phyloP scores from a whole-genome alignment of 1,140 invertebrate species.

The Phocides pigmalion region DNA sequence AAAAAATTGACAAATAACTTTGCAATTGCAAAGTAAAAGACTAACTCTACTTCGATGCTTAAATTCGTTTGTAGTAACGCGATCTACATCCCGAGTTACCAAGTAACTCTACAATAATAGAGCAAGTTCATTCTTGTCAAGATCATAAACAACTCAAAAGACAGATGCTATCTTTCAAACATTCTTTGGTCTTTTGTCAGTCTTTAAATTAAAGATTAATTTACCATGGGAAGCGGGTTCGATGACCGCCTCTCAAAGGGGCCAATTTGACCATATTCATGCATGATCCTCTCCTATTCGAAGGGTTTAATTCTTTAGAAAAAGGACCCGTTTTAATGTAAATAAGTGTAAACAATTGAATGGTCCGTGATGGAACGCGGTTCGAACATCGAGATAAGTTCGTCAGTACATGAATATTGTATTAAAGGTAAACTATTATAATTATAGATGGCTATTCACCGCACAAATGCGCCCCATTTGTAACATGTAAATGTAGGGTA shows the following conservation, averaged over 20 bases:
- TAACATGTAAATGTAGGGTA: not conserved
- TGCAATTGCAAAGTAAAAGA: no score
- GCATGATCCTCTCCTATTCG: conserved; percentile 28
- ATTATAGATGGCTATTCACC: conserved; percentile 18
- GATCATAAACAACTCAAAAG: conserved; percentile 28
- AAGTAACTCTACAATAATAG: conserved; percentile 22
- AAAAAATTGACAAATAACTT: no score
- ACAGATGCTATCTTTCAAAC: conserved; percentile 46
- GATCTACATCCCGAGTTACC: conserved; percentile 1
- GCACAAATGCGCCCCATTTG: conserved; percentile 11
- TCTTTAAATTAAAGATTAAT: conserved; percentile 60
- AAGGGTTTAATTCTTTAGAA: conserved; percentile 33
- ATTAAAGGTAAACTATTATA: conserved; percentile 5
- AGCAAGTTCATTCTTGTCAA: conserved; percentile 23
- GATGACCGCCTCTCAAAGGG: conserved; percentile 57
- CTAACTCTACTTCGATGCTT: not conserved
- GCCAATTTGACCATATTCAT: conserved; percentile 64
- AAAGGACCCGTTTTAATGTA: conserved; percentile 30
- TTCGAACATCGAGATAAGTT: conserved; percentile 9
- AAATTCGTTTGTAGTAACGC: not conserved
- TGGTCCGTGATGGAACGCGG: conserved; percentile 29
- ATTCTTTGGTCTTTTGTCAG: conserved; percentile 44
- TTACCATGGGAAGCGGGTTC: conserved; percentile 49
- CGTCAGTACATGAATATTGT: conserved; percentile 5
- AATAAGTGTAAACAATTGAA: conserved; percentile 34